Evolutionary conservation across 2,113 vertebrate genomes (phyloP).

Genomic region (Hipposideros armiger): DNA sequence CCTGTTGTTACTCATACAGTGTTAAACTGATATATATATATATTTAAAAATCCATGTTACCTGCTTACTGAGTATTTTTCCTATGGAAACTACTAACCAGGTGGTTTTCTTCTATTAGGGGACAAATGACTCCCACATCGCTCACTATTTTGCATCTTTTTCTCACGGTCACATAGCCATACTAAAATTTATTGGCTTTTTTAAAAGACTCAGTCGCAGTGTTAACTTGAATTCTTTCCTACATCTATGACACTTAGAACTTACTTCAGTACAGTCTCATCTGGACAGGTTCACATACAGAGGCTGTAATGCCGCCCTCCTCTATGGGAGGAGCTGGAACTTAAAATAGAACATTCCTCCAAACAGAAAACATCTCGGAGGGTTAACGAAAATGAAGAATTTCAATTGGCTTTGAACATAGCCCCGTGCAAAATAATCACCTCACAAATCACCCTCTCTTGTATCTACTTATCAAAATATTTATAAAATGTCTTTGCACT

Average conservation of each 20-base stretch:
- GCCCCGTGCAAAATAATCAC: slow-evolving; percentile 28
- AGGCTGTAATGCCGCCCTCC: not conserved
- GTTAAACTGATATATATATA: not conserved
- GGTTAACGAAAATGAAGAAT: slow-evolving; percentile 47
- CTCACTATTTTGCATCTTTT: slow-evolving; percentile 34
- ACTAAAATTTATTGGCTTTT: not conserved
- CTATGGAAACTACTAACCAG: not conserved
- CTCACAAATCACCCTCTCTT: slow-evolving; percentile 40
- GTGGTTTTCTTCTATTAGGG: not conserved
- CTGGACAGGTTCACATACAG: not conserved
- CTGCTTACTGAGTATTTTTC: not conserved
- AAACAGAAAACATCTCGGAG: slow-evolving; percentile 40
- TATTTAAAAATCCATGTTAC: not conserved
- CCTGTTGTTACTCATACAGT: not conserved
- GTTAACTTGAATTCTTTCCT: slow-evolving; percentile 31
- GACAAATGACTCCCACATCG: not conserved
- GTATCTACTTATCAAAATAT: slow-evolving; percentile 46
- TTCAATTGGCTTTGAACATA: not conserved
- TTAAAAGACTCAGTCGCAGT: not conserved
- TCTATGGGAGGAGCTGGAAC: not conserved
- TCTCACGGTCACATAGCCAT: not conserved
- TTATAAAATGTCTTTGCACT: slow-evolving; percentile 54
- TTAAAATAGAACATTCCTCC: slow-evolving; percentile 37
- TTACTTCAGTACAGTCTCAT: not conserved
- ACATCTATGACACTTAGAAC: not conserved